Evolutionary conservation across 1,140 invertebrate genomes (phyloP), one percentile per base, ranked within the genome.

Genomic region (Brachionus manjavacas): DNA sequence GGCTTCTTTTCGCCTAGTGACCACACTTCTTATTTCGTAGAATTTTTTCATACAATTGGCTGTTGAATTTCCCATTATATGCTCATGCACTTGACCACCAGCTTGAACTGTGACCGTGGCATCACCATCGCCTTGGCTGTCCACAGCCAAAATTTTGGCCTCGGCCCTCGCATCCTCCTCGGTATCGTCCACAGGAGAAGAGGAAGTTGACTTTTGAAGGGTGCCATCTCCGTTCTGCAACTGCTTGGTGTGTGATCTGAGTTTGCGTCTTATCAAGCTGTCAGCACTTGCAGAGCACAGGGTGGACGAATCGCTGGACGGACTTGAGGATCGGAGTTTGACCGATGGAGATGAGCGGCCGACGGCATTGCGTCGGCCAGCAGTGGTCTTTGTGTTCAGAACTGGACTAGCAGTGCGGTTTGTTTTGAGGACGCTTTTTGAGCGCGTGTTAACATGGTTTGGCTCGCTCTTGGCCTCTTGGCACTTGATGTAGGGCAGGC

Each of bases 1-100:
- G 9, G 39, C 28, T 20, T 35, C 39, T 16, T 41, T 35, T 72
- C 20, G 28, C 35, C 16, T 72, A 72, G 28, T 72, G 16, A 72
- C 68, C 35, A 41, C 68, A 72, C 43, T 72, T 41, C 68, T 28
- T 8, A 72, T 72, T 72, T 72, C 31, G 16, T 72, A 72, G 31
- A 72, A 72, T 20, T 72, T 72, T 72, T 72, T 72, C 16, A 72
- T 72, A 72, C 68, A 72, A 43, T 72, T 72, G n/a, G 68, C 31
- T 39, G 68, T 3, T n/a, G 68, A 41, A 39, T 72, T 72, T 35
- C 68, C 68, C 68, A 72, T 72, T 1, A 72, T 72, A n/a, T 20
- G 16, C n/a, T 72, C 68, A 20, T 72, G 68, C 3, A 7, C 35
- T 72, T 72, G 68, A 8, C 14, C 68, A 11, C 14, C 8, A n/a